These are phyloP conservation scores for Hymenopus coronatus DNA, from an alignment of 2,888 invertebrate species.

Conservation along the genomic window DNA sequence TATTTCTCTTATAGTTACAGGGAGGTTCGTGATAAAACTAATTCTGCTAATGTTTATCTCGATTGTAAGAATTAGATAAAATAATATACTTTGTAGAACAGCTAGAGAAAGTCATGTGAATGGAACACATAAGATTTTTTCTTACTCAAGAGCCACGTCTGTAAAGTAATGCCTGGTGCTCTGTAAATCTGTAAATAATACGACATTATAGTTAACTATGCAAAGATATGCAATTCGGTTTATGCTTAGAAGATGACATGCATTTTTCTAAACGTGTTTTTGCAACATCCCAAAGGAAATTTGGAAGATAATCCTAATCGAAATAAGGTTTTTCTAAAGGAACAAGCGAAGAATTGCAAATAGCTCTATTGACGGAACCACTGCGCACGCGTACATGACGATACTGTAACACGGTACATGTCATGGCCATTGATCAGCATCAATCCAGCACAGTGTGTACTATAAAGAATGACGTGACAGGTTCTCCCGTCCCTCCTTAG, in stretches of 20 bases:
- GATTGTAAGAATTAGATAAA: too few species aligned
- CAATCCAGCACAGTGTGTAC: not conserved
- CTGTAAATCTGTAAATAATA: too few species aligned
- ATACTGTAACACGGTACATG: not conserved
- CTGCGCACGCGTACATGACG: not conserved
- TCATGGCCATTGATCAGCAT: not conserved
- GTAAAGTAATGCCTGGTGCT: too few species aligned
- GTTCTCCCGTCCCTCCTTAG: not conserved
- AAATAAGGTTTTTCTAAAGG: not conserved
- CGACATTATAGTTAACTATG: too few species aligned
- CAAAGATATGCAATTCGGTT: not conserved
- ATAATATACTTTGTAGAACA: too few species aligned
- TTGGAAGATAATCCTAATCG: not conserved
- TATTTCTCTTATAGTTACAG: too few species aligned
- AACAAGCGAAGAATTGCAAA: not conserved
- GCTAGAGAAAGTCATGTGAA: too few species aligned
- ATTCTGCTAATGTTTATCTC: too few species aligned
- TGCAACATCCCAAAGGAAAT: not conserved
- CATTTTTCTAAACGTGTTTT: not conserved
- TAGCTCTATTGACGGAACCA: not conserved
- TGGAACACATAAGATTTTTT: too few species aligned
- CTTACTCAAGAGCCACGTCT: too few species aligned
- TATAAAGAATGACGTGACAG: not conserved
- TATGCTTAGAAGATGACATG: not conserved
- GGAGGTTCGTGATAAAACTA: too few species aligned